These are phyloP conservation scores for Atrichornis clamosus DNA, from an alignment of 2,113 vertebrate genomes.

Conservation along the genomic window DNA sequence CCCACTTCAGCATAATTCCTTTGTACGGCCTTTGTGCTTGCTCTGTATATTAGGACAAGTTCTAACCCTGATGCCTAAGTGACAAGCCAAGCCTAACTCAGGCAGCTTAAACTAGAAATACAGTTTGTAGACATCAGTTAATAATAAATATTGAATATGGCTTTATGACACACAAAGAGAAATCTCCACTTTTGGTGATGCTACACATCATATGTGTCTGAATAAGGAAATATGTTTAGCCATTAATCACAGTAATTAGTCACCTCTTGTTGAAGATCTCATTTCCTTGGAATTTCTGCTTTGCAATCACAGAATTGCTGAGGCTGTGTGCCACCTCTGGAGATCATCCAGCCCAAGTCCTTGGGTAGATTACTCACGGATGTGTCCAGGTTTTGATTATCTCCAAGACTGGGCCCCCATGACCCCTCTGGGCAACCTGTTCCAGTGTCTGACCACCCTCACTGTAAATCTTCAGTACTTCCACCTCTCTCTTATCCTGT, in stretches of 20 bases:
- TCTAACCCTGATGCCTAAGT: neutral
- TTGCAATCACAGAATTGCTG: neutral
- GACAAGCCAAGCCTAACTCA: neutral
- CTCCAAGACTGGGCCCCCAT: neutral
- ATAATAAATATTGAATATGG: neutral
- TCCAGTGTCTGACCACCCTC: neutral
- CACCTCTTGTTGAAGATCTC: neutral
- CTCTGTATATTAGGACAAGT: neutral
- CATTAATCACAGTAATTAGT: neutral
- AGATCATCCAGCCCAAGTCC: neutral
- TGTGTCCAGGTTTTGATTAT: neutral
- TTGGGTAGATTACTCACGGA: neutral
- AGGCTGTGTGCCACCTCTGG: neutral
- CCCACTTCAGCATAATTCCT: neutral
- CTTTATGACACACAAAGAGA: neutral
- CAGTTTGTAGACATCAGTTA: neutral
- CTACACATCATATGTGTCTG: neutral
- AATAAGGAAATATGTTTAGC: neutral
- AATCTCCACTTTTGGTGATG: neutral
- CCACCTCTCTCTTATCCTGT: neutral
- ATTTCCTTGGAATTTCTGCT: neutral
- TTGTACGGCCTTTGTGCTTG: neutral
- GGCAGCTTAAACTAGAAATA: neutral
- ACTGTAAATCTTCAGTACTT: neutral
- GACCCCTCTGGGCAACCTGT: neutral